Base-by-base conservation (phyloP, 2,888 invertebrate genomes). In the Petrolisthes cinctipes region DNA sequence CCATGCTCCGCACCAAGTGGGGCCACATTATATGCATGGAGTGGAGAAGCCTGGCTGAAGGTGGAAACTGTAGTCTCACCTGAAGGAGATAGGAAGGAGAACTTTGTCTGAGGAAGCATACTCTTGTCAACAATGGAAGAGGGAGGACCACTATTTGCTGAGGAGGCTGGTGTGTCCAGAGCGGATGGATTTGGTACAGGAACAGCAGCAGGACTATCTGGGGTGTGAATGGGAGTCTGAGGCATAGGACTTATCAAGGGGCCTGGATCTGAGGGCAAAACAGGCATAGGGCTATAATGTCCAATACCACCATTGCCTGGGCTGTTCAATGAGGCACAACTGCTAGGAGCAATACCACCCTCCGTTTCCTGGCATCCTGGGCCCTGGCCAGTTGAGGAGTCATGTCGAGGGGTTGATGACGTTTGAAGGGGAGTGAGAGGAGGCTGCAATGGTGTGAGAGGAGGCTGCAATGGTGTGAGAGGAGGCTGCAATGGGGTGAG, bases 271-370 rank as follows among this genome's bases (percentile, higher is more conserved):
- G 88, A 85, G 6, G 88, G 85, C 9, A 88, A 66, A 3, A 88
- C 73, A 73, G 88, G 88, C 85, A 85, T 76, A 4, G 88, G 88
- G 56, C 88, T 88, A 54, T 88, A 88, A 23, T 84, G 84, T 54
- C 83, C 75, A 14, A 76, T 82, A 79, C 87, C 51, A 6, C 53
- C 51, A n/a, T 81, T 61, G 37, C 14, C 54, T 3, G 86, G 75
- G 56, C 81, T 86, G 14, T 23, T 66, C 6, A n/a, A 5, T 23
- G 53, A 37, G 17, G 54, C 7, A 79, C 57, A 83, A 17, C 57
- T 23, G 17, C 23, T 54, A 56, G 81, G 57, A 51, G 81, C 17
- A 4, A 51, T 23, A 37, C 66, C 7, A 53, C 23, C 81, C 75
- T 88, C 82, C 6, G 56, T 9, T 23, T 37, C 9, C 57, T 61